Evolutionary conservation across 2,888 invertebrate genomes (phyloP).

Genomic region (Agrotis exclamationis): DNA sequence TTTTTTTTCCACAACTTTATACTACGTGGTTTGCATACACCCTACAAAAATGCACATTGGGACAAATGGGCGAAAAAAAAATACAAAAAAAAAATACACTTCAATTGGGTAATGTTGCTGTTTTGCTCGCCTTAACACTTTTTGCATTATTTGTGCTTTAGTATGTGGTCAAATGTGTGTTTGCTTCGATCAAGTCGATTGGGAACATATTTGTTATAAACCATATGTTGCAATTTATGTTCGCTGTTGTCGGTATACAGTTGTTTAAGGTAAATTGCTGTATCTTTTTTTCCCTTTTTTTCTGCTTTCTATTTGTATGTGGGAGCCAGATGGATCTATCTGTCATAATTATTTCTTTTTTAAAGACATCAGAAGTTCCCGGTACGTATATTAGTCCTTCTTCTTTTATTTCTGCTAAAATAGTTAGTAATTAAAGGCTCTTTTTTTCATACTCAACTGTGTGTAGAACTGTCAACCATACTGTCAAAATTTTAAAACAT

Average conservation of each 20-base stretch:
- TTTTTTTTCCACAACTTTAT: conserved; percentile 76
- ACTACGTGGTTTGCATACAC: conserved; percentile 74
- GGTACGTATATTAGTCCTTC: conserved; percentile 25
- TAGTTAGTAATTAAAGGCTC: not conserved
- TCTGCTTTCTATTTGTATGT: conserved; percentile 7
- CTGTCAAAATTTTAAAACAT: not conserved
- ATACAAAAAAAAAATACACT: conserved; percentile 61
- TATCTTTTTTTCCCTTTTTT: not conserved
- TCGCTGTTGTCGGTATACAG: conserved; percentile 99
- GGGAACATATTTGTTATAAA: conserved; percentile 99
- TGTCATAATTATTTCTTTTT: not conserved
- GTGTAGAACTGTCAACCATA: conserved; percentile 42
- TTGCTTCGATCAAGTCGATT: conserved; percentile 99
- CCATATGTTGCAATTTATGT: conserved; percentile 99
- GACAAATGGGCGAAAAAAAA: conserved; percentile 74
- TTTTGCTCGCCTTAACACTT: conserved; percentile 68
- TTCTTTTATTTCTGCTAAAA: not conserved
- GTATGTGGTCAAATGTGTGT: conserved; percentile 99
- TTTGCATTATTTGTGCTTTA: conserved; percentile 80
- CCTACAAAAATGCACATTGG: conserved; percentile 79
- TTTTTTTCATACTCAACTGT: conserved; percentile 6
- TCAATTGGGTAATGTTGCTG: conserved; percentile 80
- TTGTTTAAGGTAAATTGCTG: conserved; percentile 96
- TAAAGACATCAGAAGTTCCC: conserved; percentile 16
- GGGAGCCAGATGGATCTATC: not conserved